A percentile compares a stretch with the other conserved stretches of the same genome.
These are phyloP conservation scores for Caenorhabditis imperialis DNA, from an alignment of 2,888 invertebrate genomes.

Conservation along the genomic window DNA sequence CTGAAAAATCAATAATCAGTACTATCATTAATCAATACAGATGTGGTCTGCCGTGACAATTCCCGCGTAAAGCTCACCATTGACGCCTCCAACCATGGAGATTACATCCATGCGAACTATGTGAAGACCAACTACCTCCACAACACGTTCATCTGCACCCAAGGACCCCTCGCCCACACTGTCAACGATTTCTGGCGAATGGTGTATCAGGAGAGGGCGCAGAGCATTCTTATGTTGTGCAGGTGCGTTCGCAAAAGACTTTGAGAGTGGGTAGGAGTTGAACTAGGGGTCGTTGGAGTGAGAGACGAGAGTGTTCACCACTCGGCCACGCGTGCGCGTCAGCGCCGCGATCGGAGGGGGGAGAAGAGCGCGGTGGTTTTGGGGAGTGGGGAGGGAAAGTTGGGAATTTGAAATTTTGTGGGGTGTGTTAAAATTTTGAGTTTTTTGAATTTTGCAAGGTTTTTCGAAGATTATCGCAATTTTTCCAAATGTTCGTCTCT, in stretches of 20 bases:
- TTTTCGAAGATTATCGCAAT: too few species aligned
- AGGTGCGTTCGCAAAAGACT: constrained; percentile 42
- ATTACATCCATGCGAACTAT: constrained; percentile 67
- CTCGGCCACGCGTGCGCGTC: too few species aligned
- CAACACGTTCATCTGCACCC: constrained; percentile 64
- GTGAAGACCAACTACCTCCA: constrained; percentile 49
- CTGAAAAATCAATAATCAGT: too few species aligned
- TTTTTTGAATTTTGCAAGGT: too few species aligned
- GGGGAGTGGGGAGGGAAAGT: neutral
- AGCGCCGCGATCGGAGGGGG: neutral
- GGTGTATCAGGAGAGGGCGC: constrained; percentile 90
- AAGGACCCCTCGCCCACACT: constrained; percentile 91
- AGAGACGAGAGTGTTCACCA: too few species aligned
- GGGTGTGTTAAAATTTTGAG: neutral
- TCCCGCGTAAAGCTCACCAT: constrained; percentile 56
- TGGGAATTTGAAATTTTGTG: neutral
- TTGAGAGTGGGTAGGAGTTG: too few species aligned
- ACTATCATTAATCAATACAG: too few species aligned
- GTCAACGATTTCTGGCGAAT: constrained; percentile 96
- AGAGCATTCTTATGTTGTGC: constrained; percentile 64
- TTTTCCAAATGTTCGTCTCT: too few species aligned
- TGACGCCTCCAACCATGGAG: constrained; percentile 37
- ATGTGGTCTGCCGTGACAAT: constrained; percentile 59
- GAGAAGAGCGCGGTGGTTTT: neutral
- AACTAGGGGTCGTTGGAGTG: too few species aligned